Conservation (phyloP, 2,888 invertebrate species). For the Oxytorus armatus region DNA sequence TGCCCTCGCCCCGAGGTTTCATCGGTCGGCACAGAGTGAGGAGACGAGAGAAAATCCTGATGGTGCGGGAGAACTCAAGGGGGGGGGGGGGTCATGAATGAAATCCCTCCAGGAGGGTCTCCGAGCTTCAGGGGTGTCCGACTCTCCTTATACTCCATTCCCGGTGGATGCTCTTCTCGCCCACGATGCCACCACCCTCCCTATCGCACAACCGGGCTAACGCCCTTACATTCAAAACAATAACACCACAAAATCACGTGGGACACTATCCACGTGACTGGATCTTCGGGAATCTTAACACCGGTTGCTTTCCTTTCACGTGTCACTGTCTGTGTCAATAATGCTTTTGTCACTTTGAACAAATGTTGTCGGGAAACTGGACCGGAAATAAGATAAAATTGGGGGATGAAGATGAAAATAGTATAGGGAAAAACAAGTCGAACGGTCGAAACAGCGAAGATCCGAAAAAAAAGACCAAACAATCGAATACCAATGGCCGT, state of each 20-base stretch:
- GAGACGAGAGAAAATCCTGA: constrained; percentile 68
- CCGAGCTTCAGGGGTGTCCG: constrained; percentile 78
- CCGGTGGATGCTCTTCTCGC: constrained; percentile 61
- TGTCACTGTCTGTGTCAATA: not conserved
- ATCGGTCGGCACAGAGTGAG: constrained; percentile 44
- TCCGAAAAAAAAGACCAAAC: too few relatives aligned
- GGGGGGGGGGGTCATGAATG: constrained; percentile 81
- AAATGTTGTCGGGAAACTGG: not conserved
- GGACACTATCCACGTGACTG: constrained; percentile 74
- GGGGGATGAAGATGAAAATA: too few relatives aligned
- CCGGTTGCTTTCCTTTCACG: constrained; percentile 61
- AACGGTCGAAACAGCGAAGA: too few relatives aligned
- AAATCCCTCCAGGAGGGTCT: constrained; percentile 83
- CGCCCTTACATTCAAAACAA: constrained; percentile 80
- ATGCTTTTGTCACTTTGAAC: not conserved
- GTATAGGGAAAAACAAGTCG: too few relatives aligned
- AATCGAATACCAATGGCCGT: too few relatives aligned
- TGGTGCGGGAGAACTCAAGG: constrained; percentile 67
- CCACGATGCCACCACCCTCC: constrained; percentile 51
- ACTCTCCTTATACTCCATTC: constrained; percentile 81
- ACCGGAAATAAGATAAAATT: too few relatives aligned
- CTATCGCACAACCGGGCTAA: constrained; percentile 72
- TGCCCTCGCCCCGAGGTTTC: constrained; percentile 75
- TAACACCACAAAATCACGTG: constrained; percentile 80
- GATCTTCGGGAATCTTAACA: constrained; percentile 54